phyloP scores from a whole-genome alignment of 2,797 vertebrate species.

The Cuniculus paca region DNA sequence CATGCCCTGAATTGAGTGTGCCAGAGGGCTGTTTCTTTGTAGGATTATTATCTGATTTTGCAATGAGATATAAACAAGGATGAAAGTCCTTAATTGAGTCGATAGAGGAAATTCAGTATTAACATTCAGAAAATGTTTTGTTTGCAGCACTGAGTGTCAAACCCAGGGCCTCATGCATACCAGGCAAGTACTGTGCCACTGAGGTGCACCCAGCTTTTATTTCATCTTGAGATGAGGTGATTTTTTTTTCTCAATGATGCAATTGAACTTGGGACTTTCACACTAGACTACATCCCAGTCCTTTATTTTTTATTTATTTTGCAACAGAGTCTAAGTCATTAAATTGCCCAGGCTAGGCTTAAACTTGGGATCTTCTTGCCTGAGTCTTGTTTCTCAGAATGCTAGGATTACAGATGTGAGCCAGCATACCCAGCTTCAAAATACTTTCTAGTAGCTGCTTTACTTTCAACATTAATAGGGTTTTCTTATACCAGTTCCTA shows the following conservation, averaged over 20 bases:
- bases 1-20: background rate
- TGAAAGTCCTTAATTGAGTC: background rate
- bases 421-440: background rate
- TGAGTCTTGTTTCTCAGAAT: background rate
- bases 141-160: background rate
- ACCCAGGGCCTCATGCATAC: background rate
- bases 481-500: constrained; percentile 24
- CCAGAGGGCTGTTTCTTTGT: background rate
- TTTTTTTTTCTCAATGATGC: background rate
- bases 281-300: background rate
- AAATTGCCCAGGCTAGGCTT: background rate
- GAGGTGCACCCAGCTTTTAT: background rate
- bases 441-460: background rate
- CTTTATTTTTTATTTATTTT: background rate
- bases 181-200: background rate
- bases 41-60: background rate
- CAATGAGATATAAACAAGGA: constrained; percentile 8
- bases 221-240: background rate
- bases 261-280: background rate
- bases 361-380: background rate
- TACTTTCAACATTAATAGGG: background rate
- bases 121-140: too few species aligned
- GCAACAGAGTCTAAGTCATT: background rate
- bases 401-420: too few species aligned
- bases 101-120: background rate